A percentile compares a stretch with the other conserved stretches of the same genome.
These are phyloP conservation scores for Acholoe squamosa DNA, from an alignment of 2,888 invertebrate genomes.

Conservation along the genomic window DNA sequence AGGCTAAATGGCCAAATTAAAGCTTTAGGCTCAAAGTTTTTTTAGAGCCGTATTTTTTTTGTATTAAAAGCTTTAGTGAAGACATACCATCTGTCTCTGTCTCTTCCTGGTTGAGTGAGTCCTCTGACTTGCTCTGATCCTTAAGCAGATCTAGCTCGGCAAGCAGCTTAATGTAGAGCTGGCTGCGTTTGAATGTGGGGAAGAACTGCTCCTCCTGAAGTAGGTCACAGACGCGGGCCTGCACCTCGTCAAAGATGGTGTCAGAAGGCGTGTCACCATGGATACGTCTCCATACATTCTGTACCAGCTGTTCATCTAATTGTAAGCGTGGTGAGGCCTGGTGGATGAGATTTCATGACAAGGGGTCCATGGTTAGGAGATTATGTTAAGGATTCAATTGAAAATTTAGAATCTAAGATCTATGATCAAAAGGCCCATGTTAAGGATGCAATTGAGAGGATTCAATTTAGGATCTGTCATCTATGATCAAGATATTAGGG, in stretches of 20 bases:
- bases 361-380: too few relatives aligned
- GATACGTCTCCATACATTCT: constrained; percentile 87
- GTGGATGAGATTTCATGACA: constrained; percentile 65
- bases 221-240: constrained; percentile 84
- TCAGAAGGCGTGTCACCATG: constrained; percentile 87
- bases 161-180: constrained; percentile 88
- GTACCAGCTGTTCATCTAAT: constrained; percentile 86
- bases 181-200: constrained; percentile 87
- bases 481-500: too few relatives aligned
- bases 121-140: constrained; percentile 82
- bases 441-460: too few relatives aligned
- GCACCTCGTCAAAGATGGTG: constrained; percentile 93
- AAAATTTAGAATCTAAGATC: too few relatives aligned
- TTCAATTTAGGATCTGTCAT: too few relatives aligned
- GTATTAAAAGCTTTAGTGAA: background rate
- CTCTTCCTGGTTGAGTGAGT: constrained; percentile 84
- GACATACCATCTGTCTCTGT: constrained; percentile 19
- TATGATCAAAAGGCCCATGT: too few relatives aligned
- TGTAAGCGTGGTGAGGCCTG: constrained; percentile 87
- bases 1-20: too few relatives aligned
- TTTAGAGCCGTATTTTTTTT: too few relatives aligned
- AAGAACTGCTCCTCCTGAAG: constrained; percentile 85
- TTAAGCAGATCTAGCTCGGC: constrained; percentile 88
- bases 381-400: too few relatives aligned
- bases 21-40: too few relatives aligned